Evolutionary conservation across 2,113 vertebrate species (phyloP), one percentile per base, ranked within the genome.

Genomic region (Camelus bactrianus): DNA sequence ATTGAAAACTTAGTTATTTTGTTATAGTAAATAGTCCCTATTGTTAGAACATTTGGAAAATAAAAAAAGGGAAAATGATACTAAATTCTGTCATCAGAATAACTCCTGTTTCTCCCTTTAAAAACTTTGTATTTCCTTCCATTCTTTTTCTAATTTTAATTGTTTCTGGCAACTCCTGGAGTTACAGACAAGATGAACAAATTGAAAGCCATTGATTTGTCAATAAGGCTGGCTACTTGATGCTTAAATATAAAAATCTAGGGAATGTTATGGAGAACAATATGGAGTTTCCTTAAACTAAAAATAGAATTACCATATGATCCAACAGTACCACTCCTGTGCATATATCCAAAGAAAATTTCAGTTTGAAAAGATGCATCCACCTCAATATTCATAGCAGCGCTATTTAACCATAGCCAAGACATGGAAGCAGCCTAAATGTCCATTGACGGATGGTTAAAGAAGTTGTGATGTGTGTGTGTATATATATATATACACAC

Each of bases 121-220:
- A 72, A 75, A n/a, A 86, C n/a, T 87, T 42, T 30, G 8, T 87
- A 38, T 94, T 79, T 80, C 13, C 6, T 94, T 80, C 6, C 7
- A 8, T 89, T 65, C 38, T 72, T 52, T 83, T 76, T 16, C 20
- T 70, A 14, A 12, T 30, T 72, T 85, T 52, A 72, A 42, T 76
- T 82, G 28, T 83, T 85, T 91, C 42, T 50, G 54, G 82, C 2
- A 95, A 26, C 10, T 72, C 3, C 15, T 84, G n/a, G 52, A 73
- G 50, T 88, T 92, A 72, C 1, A 73, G 35, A 67, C 9, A 65
- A 90, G 14, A 76, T 86, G 50, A 94, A 20, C 38, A 97, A 86
- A 70, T 84, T 65, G 28, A 94, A 94, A 91, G 28, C 20, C 28
- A 58, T 35, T 85, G 65, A 58, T 84, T 83, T 79, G 52, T 86